Evolutionary conservation across 2,888 invertebrate species (phyloP), one percentile per base, ranked within the genome.

Genomic region (Diplolepis rosae): DNA sequence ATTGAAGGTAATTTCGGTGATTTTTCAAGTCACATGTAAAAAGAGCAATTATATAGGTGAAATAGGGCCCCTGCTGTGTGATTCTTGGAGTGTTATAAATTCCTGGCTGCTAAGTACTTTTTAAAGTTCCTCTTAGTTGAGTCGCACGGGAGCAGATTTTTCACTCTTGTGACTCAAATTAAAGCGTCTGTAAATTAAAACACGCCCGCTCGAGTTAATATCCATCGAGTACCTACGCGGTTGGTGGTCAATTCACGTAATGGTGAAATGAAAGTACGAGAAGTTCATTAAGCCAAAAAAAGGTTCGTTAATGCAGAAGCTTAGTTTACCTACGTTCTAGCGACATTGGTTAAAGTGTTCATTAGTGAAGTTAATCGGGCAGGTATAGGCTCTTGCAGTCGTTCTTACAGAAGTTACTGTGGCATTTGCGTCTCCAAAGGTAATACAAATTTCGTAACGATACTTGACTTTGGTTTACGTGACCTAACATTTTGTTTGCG

Each of bases 161-260:
- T 45, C 74, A 70, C 72, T 70, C 72, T 70, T 54, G 69, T 50
- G 65, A 72, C 65, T 74, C 77, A 68, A 77, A 79, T 45, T 68
- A 54, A 54, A 54, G 54, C 74, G 74, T 74, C 68, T 69, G 69
- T 73, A 73, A 82, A 82, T 81, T 82, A 82, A 80, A 82, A 79
- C 73, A 69, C 54, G 65, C 70, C 74, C 72, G 80, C 61, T 73
- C 76, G 77, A 80, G 71, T 82, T 78, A 80, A 80, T 77, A 74
- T 72, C 74, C 54, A 54, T 54, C 54, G 54, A 54, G 54, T 54
- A 54, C 51, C 51, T n/a, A 51, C 30, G 30, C 54, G 65, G 48
- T 50, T 50, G 27, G 51, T 65, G 68, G 72, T 76, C 72, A 52
- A 72, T 76, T 68, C 56, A 67, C 54, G 22, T 28, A 50, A 61